These are phyloP conservation scores for Zophobas atratus DNA, from an alignment of 1,140 invertebrate genomes.

Conservation along the genomic window DNA sequence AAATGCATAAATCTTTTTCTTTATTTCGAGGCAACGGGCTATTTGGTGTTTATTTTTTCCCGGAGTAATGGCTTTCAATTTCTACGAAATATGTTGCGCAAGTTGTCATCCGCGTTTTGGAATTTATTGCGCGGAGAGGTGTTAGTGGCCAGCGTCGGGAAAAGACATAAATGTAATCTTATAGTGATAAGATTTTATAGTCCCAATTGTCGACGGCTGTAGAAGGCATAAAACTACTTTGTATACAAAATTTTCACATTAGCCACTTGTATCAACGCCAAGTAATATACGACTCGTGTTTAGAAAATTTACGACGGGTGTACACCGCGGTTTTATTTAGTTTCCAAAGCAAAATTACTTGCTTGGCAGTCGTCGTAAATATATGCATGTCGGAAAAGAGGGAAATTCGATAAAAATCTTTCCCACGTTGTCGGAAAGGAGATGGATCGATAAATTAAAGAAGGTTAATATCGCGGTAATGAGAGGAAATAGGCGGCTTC, in stretches of 20 bases:
- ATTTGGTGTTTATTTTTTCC: constrained; percentile 31
- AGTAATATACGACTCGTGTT: too few species aligned
- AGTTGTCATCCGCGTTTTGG: not conserved
- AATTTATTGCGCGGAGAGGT: constrained; percentile 7
- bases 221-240: constrained; percentile 40
- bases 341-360: too few species aligned
- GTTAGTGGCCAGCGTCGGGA: not conserved
- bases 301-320: too few species aligned
- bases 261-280: not conserved
- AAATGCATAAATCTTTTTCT: constrained; percentile 45
- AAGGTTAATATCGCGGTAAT: too few species aligned
- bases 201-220: constrained; percentile 3
- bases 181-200: constrained; percentile 35
- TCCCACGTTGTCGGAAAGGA: too few species aligned
- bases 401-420: too few species aligned
- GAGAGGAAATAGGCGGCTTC: too few species aligned
- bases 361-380: too few species aligned
- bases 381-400: too few species aligned
- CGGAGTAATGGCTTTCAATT: constrained; percentile 18
- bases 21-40: constrained; percentile 34
- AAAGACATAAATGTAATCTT: constrained; percentile 33
- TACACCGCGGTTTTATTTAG: too few species aligned
- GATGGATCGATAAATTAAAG: too few species aligned
- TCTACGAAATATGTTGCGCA: not conserved
- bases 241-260: constrained; percentile 22